These are phyloP conservation scores for Leptura quadrifasciata DNA, from an alignment of 2,888 invertebrate genomes.

Conservation along the genomic window DNA sequence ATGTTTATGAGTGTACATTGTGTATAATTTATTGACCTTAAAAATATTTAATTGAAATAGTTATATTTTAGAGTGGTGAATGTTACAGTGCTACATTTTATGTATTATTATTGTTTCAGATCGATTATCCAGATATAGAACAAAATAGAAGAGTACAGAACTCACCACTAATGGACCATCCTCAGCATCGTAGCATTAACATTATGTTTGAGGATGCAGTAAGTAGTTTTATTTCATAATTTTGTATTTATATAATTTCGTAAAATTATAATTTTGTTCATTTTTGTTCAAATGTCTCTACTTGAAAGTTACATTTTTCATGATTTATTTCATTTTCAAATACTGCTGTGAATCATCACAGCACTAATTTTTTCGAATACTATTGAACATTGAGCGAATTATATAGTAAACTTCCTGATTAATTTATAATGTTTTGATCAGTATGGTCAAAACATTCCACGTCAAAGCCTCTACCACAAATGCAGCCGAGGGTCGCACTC, in stretches of 20 bases:
- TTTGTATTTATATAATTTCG: constrained; percentile 19
- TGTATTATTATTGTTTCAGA: constrained; percentile 74
- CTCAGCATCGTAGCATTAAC: constrained; percentile 69
- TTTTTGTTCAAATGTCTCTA: neutral
- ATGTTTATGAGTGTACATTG: neutral
- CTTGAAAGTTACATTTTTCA: neutral
- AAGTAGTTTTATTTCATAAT: constrained; percentile 55
- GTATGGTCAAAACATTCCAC: constrained; percentile 71
- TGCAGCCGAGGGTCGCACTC: constrained; percentile 89
- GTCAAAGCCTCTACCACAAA: constrained; percentile 77
- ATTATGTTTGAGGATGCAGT: constrained; percentile 71
- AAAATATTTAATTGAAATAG: neutral
- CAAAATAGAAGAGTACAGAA: constrained; percentile 69
- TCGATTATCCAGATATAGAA: constrained; percentile 81
- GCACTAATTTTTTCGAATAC: no score
- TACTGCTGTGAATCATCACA: neutral
- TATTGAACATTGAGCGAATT: no score
- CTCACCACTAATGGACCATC: constrained; percentile 71
- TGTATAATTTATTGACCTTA: neutral
- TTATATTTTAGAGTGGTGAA: neutral
- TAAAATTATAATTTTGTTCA: neutral
- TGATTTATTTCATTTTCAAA: neutral
- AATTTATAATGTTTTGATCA: constrained; percentile 48
- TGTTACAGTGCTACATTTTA: neutral
- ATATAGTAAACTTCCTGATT: no score